phyloP scores from a whole-genome alignment of 1,140 invertebrate genomes.

The Coptotermes formosanus region DNA sequence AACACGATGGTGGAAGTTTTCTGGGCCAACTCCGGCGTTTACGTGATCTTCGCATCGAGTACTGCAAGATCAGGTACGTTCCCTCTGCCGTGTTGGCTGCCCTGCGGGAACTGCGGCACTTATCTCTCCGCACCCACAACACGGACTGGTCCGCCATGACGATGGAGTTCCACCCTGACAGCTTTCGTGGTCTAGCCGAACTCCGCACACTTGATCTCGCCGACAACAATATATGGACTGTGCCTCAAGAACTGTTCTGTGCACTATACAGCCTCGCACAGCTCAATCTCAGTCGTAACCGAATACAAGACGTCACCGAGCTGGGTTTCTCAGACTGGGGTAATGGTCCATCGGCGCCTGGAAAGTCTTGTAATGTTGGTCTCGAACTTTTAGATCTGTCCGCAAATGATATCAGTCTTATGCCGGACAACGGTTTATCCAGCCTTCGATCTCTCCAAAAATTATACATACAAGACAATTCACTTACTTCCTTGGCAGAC shows the following conservation, averaged over 20 bases:
- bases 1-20: conserved; percentile 60
- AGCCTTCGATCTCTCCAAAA: conserved; percentile 63
- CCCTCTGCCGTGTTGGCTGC: conserved; percentile 65
- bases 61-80: conserved; percentile 75
- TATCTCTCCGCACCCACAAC: conserved; percentile 73
- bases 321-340: conserved; percentile 68
- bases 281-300: conserved; percentile 76
- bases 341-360: conserved; percentile 48
- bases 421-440: conserved; percentile 67
- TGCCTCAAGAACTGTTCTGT: conserved; percentile 73
- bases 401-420: conserved; percentile 65
- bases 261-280: conserved; percentile 64
- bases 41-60: conserved; percentile 68
- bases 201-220: conserved; percentile 70
- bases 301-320: conserved; percentile 70
- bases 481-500: conserved; percentile 67
- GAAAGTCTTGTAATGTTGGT: conserved; percentile 59
- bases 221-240: conserved; percentile 77
- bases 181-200: conserved; percentile 65
- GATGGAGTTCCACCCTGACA: conserved; percentile 68
- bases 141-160: conserved; percentile 78
- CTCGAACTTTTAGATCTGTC: conserved; percentile 72
- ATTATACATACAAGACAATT: conserved; percentile 71
- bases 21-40: conserved; percentile 64
- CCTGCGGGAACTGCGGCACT: conserved; percentile 62